Base-by-base conservation (phyloP, 92 coral and sea anemone species). In the Porites lobata region DNA sequence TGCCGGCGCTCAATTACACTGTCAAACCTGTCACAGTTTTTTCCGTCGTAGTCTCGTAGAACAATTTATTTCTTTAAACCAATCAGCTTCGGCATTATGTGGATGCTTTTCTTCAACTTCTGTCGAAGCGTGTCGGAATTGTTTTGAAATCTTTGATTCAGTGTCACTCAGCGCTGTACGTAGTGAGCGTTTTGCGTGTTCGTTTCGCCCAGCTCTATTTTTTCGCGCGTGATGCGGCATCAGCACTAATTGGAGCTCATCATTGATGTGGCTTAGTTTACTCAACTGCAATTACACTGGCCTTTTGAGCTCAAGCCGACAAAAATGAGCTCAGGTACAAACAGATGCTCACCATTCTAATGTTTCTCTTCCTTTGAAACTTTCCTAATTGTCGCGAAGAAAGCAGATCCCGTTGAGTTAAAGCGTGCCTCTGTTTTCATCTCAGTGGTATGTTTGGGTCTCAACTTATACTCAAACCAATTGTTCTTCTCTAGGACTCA, bases 401-500 rank as follows among this genome's bases (percentile, higher is more conserved):
- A 67, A 81, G 68, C 56, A 15, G 15, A 68, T 20, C 52, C 19
- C 47, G 47, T 9, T 15, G 1, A 6, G 19, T 26, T 29, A 7
- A 21, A 69, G 86, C 8, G 29, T 57, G 8, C 51, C 78, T 72
- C 87, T 83, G 87, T 73, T 83, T 22, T 19, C 10, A 22, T 24
- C 72, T 54, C 79, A 83, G 87, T 72, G 80, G 80, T 83, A 17
- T 18, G 52, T 83, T 74, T 72, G 19, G 50, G 8, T 12, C 56
- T 83, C 6, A 13, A 4, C 43, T 13, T 50, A 29, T 47, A 57
- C 87, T 83, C 50, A 72, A 63, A 50, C 57, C n/a, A 61, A 73
- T 53, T 66, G 11, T 53, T 65, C 62, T 53, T 52, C 85, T 91
- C 21, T 72, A 95, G 98, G 98, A 29, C 88, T 95, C 18, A 95